These are phyloP conservation scores for Drosophila prostipennis DNA, from an alignment of 2,888 invertebrate species.

Conservation along the genomic window DNA sequence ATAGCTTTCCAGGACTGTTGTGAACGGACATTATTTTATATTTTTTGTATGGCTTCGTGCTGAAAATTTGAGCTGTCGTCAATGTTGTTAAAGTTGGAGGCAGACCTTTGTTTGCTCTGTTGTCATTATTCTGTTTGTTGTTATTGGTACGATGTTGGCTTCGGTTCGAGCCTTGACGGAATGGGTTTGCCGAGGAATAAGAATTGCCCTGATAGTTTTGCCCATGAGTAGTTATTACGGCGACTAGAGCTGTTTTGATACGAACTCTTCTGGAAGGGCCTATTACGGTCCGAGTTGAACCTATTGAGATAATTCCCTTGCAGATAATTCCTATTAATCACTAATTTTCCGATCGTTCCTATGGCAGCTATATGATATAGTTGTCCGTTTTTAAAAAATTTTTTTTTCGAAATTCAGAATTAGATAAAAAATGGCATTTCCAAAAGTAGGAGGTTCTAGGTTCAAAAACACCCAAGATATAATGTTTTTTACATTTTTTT, in stretches of 20 bases:
- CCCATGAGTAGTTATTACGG: neutral
- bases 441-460: too few species aligned
- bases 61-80: neutral
- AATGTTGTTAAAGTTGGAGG: neutral
- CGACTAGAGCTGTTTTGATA: neutral
- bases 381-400: too few species aligned
- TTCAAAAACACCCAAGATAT: too few species aligned
- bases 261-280: neutral
- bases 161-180: neutral
- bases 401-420: too few species aligned
- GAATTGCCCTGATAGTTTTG: neutral
- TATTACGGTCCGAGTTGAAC: constrained; percentile 1
- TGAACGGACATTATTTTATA: too few species aligned
- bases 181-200: neutral
- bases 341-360: too few species aligned
- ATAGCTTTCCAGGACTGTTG: too few species aligned
- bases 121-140: neutral
- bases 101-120: neutral
- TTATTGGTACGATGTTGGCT: neutral
- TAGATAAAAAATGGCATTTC: too few species aligned
- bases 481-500: too few species aligned
- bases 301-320: too few species aligned
- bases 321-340: too few species aligned
- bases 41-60: neutral
- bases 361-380: too few species aligned